Percentiles rank a stretch among this genome's conserved stretches.
These are phyloP conservation scores for Ceratina calcarata DNA, from an alignment of 1,140 invertebrate genomes.

Conservation along the genomic window DNA sequence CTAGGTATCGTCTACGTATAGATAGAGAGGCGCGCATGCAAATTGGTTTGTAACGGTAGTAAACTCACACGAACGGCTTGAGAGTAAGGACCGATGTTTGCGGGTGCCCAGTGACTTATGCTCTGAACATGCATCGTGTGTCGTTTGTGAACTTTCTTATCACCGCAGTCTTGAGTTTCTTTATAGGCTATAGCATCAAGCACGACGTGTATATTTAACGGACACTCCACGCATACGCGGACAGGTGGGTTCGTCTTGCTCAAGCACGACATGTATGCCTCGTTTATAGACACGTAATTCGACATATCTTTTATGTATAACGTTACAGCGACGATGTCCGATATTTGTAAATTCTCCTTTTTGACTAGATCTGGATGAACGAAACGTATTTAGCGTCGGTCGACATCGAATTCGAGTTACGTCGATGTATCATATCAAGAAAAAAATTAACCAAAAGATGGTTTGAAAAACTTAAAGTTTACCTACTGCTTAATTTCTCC, in stretches of 20 bases:
- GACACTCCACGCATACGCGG: constrained; percentile 92
- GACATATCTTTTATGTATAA: constrained; percentile 92
- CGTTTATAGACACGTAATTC: constrained; percentile 89
- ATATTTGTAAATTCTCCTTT: constrained; percentile 82
- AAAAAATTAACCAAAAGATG: constrained; percentile 28
- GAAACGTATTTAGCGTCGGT: constrained; percentile 16
- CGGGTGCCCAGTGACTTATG: constrained; percentile 97
- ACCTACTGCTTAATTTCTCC: constrained; percentile 90
- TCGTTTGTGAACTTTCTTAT: constrained; percentile 78
- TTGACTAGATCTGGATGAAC: constrained; percentile 80
- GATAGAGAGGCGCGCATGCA: constrained; percentile 41
- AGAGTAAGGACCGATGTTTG: constrained; percentile 97
- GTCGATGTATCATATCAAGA: constrained; percentile 1
- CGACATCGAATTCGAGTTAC: neutral
- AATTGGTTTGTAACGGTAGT: constrained; percentile 50
- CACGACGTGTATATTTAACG: constrained; percentile 87
- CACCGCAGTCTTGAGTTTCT: constrained; percentile 72
- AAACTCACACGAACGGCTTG: constrained; percentile 89
- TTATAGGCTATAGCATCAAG: constrained; percentile 89
- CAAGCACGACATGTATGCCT: constrained; percentile 88
- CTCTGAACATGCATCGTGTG: constrained; percentile 95
- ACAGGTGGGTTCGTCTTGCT: constrained; percentile 91
- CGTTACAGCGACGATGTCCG: constrained; percentile 89
- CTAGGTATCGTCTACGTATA: constrained; percentile 35
- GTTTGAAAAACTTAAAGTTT: constrained; percentile 75